Percentiles rank a stretch among this genome's conserved stretches.
These are phyloP conservation scores for Dicranocentrus wangi DNA, from an alignment of 2,888 invertebrate genomes.

Conservation along the genomic window DNA sequence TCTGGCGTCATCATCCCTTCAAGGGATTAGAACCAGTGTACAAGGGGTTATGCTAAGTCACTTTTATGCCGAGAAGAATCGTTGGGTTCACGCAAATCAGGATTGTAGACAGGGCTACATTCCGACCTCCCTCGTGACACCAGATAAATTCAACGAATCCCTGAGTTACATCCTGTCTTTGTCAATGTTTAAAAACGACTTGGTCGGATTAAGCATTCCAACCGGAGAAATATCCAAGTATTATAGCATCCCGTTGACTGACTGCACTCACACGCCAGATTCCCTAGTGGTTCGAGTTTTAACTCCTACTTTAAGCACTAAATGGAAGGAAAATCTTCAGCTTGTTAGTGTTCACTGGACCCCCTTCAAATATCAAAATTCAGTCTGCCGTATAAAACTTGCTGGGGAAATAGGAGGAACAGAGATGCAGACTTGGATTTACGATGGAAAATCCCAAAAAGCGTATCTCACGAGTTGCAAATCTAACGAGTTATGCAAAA, in stretches of 20 bases:
- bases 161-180: conserved; percentile 6
- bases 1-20: conserved; percentile 57
- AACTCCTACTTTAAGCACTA: conserved; percentile 38
- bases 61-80: conserved; percentile 69
- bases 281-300: conserved; percentile 60
- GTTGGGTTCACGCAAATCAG: conserved; percentile 67
- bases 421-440: conserved; percentile 4
- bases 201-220: conserved; percentile 41
- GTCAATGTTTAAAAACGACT: not conserved
- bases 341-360: conserved; percentile 42
- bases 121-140: conserved; percentile 59
- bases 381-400: conserved; percentile 60
- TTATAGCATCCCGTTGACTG: conserved; percentile 67
- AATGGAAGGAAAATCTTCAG: conserved; percentile 20
- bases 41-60: conserved; percentile 60
- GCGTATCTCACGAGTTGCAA: conserved; percentile 60
- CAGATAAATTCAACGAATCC: conserved; percentile 29
- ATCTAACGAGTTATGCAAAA: conserved; percentile 61
- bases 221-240: conserved; percentile 54
- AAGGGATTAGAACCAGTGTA: conserved; percentile 62
- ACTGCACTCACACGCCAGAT: conserved; percentile 64
- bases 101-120: conserved; percentile 49
- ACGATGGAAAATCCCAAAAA: conserved; percentile 30
- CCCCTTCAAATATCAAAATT: conserved; percentile 55
- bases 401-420: not conserved